Percentiles rank a stretch among this genome's conserved stretches.
These are phyloP conservation scores for Hydrolagus affinis DNA, from an alignment of 2,113 vertebrate species.

Conservation along the genomic window DNA sequence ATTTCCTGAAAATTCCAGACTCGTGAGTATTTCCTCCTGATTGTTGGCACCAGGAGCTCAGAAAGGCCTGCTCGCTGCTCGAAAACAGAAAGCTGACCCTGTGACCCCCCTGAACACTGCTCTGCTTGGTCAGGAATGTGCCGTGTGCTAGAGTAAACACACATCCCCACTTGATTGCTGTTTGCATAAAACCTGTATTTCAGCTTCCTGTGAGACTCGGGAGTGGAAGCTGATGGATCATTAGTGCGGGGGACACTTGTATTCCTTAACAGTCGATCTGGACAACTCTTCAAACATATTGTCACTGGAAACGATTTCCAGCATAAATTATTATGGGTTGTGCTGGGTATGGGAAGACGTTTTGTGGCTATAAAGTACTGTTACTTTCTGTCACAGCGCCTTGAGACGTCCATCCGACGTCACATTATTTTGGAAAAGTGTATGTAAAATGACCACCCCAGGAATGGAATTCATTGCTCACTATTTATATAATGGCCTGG, in stretches of 20 bases:
- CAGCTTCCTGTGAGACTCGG: background rate
- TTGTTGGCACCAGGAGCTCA: slow-evolving; percentile 17
- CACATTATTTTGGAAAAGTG: no score
- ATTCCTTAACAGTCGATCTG: background rate
- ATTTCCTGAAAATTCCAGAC: slow-evolving; percentile 32
- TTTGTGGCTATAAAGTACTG: background rate
- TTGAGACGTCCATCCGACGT: no score
- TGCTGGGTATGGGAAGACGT: background rate
- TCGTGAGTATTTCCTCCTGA: slow-evolving; percentile 29
- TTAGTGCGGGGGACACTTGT: background rate
- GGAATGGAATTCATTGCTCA: no score
- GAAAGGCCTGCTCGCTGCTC: background rate
- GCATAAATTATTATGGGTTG: background rate
- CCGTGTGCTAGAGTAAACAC: background rate
- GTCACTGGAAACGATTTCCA: background rate
- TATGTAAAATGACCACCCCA: no score
- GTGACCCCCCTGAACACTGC: background rate
- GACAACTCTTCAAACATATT: background rate
- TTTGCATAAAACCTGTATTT: background rate
- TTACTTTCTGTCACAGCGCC: background rate
- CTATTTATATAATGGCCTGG: no score
- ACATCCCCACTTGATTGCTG: background rate
- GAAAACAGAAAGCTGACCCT: slow-evolving; percentile 15
- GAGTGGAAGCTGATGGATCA: background rate
- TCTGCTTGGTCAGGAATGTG: background rate